Conservation (phyloP, 2,888 invertebrate genomes). For the Enchytraeus crypticus region DNA sequence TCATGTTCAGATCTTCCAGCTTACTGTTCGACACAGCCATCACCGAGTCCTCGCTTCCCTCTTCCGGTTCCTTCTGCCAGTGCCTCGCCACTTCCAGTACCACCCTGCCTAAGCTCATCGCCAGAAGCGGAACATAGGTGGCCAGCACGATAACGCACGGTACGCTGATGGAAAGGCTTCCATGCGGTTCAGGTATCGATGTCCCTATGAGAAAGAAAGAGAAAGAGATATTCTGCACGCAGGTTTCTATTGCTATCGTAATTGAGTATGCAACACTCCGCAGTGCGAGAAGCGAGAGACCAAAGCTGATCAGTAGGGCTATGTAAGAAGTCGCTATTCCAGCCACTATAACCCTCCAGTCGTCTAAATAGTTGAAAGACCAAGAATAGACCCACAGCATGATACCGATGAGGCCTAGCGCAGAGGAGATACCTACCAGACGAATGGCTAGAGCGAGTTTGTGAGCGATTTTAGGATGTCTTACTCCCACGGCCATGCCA, state of each 20-base stretch:
- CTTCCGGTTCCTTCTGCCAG: no score
- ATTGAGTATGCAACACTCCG: neutral
- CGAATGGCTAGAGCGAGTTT: neutral
- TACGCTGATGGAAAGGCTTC: neutral
- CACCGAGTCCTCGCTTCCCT: no score
- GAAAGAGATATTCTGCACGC: neutral
- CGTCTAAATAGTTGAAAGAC: neutral
- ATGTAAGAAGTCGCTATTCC: neutral
- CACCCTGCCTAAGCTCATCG: neutral
- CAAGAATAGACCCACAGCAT: neutral
- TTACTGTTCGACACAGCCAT: no score
- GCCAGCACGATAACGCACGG: neutral
- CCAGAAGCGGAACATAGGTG: neutral
- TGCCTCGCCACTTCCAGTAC: neutral
- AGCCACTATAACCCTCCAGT: neutral
- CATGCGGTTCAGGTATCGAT: neutral
- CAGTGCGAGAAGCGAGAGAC: neutral
- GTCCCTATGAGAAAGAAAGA: neutral
- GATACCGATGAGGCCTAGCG: neutral
- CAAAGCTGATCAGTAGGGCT: neutral
- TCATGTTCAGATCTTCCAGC: no score
- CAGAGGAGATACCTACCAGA: neutral
- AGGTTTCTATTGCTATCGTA: neutral
- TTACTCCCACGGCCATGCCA: neutral
- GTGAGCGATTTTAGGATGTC: neutral